These are phyloP conservation scores for Acrobasis repandana DNA, from an alignment of 2,888 invertebrate genomes.

Conservation along the genomic window DNA sequence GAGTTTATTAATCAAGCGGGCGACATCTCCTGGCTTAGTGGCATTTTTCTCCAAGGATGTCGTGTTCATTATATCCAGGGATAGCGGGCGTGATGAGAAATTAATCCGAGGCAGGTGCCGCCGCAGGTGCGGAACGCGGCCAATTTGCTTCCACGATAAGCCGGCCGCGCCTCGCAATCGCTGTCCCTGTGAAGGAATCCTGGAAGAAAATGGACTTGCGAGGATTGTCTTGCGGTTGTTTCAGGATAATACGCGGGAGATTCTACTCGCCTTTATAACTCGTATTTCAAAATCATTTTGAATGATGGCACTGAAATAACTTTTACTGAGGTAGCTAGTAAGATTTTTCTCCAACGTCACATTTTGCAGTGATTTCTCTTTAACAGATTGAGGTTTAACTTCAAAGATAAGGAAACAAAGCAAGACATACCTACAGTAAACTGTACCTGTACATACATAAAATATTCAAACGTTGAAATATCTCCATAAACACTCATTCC, in stretches of 20 bases:
- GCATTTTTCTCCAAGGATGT: constrained; percentile 73
- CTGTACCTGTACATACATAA: too few species aligned
- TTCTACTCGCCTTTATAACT: too few species aligned
- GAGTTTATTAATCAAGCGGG: constrained; percentile 73
- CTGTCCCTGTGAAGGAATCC: constrained; percentile 2
- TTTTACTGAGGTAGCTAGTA: too few species aligned
- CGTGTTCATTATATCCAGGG: constrained; percentile 71
- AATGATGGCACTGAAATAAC: too few species aligned
- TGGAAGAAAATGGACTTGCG: constrained; percentile 12
- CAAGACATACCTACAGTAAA: too few species aligned
- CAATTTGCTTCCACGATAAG: constrained; percentile 62
- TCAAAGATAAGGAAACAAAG: too few species aligned
- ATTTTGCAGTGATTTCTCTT: too few species aligned
- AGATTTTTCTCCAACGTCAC: too few species aligned
- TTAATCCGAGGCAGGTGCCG: constrained; percentile 75
- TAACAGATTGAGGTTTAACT: too few species aligned
- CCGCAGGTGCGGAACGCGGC: constrained; percentile 63
- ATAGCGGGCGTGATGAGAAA: constrained; percentile 76
- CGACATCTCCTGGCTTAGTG: constrained; percentile 62
- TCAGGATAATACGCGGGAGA: background rate
- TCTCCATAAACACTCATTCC: background rate
- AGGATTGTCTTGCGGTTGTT: background rate
- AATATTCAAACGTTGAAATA: too few species aligned
- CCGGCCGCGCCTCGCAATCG: constrained; percentile 27
- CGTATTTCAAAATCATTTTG: too few species aligned